Percentiles rank a stretch among this genome's conserved stretches.
phyloP scores from a whole-genome alignment of 2,888 invertebrate genomes.

The Dendrolimus houi region DNA sequence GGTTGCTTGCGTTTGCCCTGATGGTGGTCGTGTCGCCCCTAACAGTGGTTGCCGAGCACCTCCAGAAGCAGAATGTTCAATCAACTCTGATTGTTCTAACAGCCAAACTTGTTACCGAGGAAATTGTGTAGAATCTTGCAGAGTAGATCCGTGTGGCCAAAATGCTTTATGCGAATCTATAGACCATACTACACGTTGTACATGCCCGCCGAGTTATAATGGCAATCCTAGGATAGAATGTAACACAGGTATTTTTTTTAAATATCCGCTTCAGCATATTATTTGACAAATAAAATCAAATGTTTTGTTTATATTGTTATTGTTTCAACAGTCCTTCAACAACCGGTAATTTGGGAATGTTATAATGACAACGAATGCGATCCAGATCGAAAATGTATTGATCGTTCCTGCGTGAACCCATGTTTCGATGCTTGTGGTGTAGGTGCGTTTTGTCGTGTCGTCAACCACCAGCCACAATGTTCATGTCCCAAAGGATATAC shows the following conservation, averaged over 20 bases:
- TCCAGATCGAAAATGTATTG: slow-evolving; percentile 83
- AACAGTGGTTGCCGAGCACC: slow-evolving; percentile 83
- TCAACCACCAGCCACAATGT: slow-evolving; percentile 85
- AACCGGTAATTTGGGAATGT: slow-evolving; percentile 79
- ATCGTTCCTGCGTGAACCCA: slow-evolving; percentile 87
- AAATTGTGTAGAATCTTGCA: slow-evolving; percentile 87
- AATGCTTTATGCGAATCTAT: slow-evolving; percentile 88
- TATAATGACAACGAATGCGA: slow-evolving; percentile 86
- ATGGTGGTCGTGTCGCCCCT: slow-evolving; percentile 84
- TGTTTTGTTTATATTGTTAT: slow-evolving; percentile 2
- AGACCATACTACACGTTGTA: slow-evolving; percentile 86
- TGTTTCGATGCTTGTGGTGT: slow-evolving; percentile 85
- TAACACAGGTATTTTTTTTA: slow-evolving; percentile 61
- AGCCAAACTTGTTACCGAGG: slow-evolving; percentile 86
- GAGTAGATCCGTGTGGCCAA: slow-evolving; percentile 85
- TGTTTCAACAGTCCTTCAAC: slow-evolving; percentile 47
- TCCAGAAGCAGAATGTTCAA: slow-evolving; percentile 79
- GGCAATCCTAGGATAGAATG: slow-evolving; percentile 90
- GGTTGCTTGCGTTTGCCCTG: slow-evolving; percentile 90
- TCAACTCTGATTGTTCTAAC: slow-evolving; percentile 85
- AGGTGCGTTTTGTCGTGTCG: slow-evolving; percentile 89
- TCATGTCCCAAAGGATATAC: slow-evolving; percentile 87
- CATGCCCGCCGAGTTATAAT: slow-evolving; percentile 85
- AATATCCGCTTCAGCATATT: slow-evolving; percentile 7
- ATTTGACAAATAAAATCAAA: not conserved